Evolutionary conservation across 2,797 vertebrate genomes (phyloP).

Genomic region (Limosa lapponica): DNA sequence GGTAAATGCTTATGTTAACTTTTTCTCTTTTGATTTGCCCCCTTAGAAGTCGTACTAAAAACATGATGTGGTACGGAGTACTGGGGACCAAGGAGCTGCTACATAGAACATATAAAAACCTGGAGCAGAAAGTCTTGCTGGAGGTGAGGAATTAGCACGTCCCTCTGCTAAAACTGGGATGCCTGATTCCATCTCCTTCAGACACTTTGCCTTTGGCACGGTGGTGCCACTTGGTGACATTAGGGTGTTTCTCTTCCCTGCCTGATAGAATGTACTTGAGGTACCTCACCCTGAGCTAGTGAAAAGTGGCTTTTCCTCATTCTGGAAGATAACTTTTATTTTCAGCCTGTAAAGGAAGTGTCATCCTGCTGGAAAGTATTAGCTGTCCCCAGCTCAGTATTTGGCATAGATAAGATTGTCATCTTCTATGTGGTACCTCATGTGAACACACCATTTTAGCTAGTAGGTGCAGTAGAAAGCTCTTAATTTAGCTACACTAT

Average conservation of each 20-base stretch:
- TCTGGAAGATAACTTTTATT: neutral
- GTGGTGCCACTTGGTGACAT: neutral
- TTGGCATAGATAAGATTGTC: neutral
- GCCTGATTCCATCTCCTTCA: neutral
- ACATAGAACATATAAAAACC: constrained; percentile 94
- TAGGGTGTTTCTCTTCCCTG: neutral
- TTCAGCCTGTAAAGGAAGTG: neutral
- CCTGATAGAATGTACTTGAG: neutral
- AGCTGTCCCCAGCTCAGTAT: neutral
- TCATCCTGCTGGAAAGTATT: neutral
- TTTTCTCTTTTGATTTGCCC: neutral
- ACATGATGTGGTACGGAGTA: constrained; percentile 99
- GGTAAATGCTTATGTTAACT: neutral
- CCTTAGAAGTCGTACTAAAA: constrained; percentile 93
- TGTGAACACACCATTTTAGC: neutral
- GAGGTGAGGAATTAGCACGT: constrained; percentile 82
- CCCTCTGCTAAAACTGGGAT: neutral
- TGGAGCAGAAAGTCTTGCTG: constrained; percentile 93
- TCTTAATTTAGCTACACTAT: neutral
- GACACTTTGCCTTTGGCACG: neutral
- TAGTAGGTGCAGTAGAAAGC: neutral
- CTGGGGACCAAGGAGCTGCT: constrained; percentile 95
- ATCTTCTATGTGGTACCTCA: neutral
- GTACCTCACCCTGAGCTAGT: neutral
- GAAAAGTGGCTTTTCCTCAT: neutral